phyloP scores from a whole-genome alignment of 2,797 vertebrate genomes.

The Pelodytes ibericus region DNA sequence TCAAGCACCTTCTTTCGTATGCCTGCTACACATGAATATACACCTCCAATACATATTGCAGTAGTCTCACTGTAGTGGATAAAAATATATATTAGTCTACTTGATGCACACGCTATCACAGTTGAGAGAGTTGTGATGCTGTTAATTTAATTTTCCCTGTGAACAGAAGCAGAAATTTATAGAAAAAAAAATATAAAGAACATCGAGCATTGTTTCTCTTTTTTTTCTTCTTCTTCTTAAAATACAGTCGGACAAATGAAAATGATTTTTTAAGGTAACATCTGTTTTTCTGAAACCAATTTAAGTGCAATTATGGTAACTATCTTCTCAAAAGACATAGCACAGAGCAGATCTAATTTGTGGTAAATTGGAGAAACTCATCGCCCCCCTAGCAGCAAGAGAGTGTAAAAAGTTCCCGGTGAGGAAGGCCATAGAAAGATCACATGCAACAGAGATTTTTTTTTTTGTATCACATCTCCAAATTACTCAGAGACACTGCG shows the following conservation, averaged over 20 bases:
- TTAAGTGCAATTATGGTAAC: conserved; percentile 55
- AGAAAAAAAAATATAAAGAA: conserved; percentile 29
- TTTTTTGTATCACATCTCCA: conserved; percentile 48
- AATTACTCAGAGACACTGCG: conserved; percentile 44
- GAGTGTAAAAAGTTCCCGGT: conserved; percentile 41
- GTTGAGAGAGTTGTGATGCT: conserved; percentile 3
- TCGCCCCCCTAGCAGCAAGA: conserved; percentile 25
- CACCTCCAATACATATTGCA: background rate
- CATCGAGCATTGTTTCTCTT: conserved; percentile 23
- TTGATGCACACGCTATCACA: conserved; percentile 14
- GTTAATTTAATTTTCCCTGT: conserved; percentile 4
- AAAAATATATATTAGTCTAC: no score
- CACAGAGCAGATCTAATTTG: conserved; percentile 53
- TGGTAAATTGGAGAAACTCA: conserved; percentile 45
- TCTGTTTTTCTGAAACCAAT: conserved; percentile 54
- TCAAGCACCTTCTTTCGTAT: conserved; percentile 14
- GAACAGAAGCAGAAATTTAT: conserved; percentile 44
- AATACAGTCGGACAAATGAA: conserved; percentile 50
- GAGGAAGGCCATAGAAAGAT: conserved; percentile 52
- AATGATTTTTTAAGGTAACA: conserved; percentile 53
- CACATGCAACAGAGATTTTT: conserved; percentile 49
- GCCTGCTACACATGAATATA: background rate
- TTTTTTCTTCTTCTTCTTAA: conserved; percentile 27
- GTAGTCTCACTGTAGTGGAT: no score
- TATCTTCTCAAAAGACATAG: conserved; percentile 54